Evolutionary conservation across 2,888 invertebrate species (phyloP).

Genomic region (Mechanitis mazaeus): DNA sequence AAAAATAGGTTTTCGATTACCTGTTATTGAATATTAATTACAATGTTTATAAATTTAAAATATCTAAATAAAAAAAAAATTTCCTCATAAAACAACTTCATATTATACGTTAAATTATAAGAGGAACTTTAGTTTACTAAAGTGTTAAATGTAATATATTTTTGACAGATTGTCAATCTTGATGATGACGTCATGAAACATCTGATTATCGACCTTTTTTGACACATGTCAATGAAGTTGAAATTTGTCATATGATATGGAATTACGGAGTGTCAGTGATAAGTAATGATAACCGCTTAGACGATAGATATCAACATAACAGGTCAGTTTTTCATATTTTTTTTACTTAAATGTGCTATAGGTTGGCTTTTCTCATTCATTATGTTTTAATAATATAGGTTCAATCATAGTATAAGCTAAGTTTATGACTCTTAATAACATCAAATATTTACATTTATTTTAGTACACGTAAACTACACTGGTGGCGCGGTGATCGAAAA

Average conservation of each 20-base stretch:
- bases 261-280: neutral
- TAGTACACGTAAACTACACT: conserved; percentile 18
- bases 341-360: neutral
- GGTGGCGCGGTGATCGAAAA: conserved; percentile 39
- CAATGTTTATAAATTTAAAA: too few relatives aligned
- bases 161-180: too few relatives aligned
- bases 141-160: too few relatives aligned
- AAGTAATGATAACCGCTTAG: conserved; percentile 4
- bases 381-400: too few relatives aligned
- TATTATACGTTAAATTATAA: too few relatives aligned
- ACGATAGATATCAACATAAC: conserved; percentile 1
- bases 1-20: too few relatives aligned
- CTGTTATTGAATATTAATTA: too few relatives aligned
- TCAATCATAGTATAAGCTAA: neutral
- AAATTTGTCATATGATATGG: neutral
- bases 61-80: too few relatives aligned
- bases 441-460: conserved; percentile 9
- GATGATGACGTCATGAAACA: too few relatives aligned
- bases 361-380: too few relatives aligned
- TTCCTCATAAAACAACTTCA: too few relatives aligned
- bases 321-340: neutral
- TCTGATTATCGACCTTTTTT: neutral
- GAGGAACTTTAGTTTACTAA: too few relatives aligned
- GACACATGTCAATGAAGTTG: neutral
- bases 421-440: neutral